phyloP scores from a whole-genome alignment of 2,888 invertebrate species.

The Rambutsinella grinnellia region DNA sequence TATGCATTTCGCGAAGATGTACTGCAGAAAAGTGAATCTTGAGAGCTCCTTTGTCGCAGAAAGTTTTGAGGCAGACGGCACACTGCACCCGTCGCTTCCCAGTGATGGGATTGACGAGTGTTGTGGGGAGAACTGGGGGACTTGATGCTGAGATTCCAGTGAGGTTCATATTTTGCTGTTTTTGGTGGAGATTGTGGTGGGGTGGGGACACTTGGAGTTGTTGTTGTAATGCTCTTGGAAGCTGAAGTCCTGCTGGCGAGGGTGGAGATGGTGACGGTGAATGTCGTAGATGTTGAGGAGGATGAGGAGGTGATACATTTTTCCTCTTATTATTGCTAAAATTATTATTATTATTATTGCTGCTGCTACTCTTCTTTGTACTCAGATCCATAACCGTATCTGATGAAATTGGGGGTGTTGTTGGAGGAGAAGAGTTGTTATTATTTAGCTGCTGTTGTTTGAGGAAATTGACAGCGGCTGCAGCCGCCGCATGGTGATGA shows the following conservation, averaged over 20 bases:
- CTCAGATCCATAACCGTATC: constrained; percentile 42
- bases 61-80: constrained; percentile 98
- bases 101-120: constrained; percentile 91
- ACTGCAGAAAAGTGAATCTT: constrained; percentile 99
- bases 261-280: constrained; percentile 5
- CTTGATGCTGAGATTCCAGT: constrained; percentile 79
- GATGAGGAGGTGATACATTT: not conserved
- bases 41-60: constrained; percentile 99
- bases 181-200: not conserved
- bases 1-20: constrained; percentile 99
- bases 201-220: constrained; percentile 10
- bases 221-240: not conserved
- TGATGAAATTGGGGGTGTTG: not conserved
- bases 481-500: constrained; percentile 39
- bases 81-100: constrained; percentile 98
- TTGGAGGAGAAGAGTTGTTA: not conserved
- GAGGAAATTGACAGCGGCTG: constrained; percentile 19
- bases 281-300: not conserved
- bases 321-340: not conserved
- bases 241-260: not conserved
- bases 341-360: not conserved
- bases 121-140: constrained; percentile 80
- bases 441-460: not conserved
- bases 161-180: not conserved
- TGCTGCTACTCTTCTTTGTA: constrained; percentile 14